Percentiles rank a stretch among this genome's conserved stretches.
Evolutionary conservation across 2,113 vertebrate genomes (phyloP).

Genomic region (Cheirogaleus medius): DNA sequence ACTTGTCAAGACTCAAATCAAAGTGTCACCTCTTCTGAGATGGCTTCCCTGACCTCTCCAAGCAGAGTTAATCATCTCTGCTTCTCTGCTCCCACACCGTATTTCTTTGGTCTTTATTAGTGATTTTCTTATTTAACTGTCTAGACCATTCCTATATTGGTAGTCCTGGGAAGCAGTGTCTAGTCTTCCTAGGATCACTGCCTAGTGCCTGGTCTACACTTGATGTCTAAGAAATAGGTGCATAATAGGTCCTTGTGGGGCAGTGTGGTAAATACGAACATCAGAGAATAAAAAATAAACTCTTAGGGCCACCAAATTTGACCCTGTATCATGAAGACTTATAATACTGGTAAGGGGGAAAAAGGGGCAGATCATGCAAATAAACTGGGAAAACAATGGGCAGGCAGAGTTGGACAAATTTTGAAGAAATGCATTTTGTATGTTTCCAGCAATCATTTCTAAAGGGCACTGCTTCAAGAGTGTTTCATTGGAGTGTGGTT

Average conservation of each 20-base stretch:
- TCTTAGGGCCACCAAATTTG: neutral
- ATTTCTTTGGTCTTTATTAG: neutral
- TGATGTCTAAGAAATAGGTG: neutral
- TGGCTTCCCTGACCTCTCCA: neutral
- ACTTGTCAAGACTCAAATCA: neutral
- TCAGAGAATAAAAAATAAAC: neutral
- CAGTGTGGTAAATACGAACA: neutral
- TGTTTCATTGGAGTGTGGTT: conserved; percentile 54
- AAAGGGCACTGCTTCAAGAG: conserved; percentile 30
- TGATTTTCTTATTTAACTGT: neutral
- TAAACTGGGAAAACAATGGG: neutral
- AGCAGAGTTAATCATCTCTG: neutral
- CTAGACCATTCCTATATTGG: neutral
- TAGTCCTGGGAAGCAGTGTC: neutral
- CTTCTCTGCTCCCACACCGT: neutral
- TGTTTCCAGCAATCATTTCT: neutral
- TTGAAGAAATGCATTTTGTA: neutral
- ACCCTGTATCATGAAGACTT: neutral
- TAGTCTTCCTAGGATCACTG: neutral
- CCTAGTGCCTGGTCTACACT: neutral
- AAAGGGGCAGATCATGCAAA: neutral
- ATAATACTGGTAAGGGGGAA: neutral
- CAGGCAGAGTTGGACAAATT: neutral
- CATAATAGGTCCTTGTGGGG: neutral
- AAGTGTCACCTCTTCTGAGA: neutral